A percentile compares a stretch with the other conserved stretches of the same genome.
These are phyloP conservation scores for Gonatopus flavifemur DNA, from an alignment of 1,140 invertebrate genomes.

Conservation along the genomic window DNA sequence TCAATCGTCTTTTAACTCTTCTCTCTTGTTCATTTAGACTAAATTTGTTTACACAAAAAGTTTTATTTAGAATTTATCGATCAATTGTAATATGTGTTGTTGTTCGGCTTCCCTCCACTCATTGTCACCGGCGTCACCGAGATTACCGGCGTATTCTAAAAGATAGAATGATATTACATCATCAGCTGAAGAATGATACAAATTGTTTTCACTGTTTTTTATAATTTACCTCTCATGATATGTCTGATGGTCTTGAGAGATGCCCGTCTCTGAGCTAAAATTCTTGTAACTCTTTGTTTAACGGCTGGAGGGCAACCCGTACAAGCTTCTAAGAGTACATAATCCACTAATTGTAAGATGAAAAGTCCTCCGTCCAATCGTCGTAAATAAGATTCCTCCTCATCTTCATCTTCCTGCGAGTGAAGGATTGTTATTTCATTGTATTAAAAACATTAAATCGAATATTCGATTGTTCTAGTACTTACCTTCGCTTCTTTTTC, in stretches of 20 bases:
- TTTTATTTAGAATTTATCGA: slow-evolving; percentile 85
- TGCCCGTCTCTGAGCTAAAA: slow-evolving; percentile 84
- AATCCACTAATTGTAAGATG: slow-evolving; percentile 93
- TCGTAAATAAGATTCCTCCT: slow-evolving; percentile 85
- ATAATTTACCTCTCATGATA: slow-evolving; percentile 81
- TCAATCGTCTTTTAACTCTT: neutral
- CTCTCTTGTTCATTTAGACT: neutral
- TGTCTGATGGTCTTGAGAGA: slow-evolving; percentile 93
- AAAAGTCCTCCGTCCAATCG: slow-evolving; percentile 92
- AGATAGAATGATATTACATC: slow-evolving; percentile 20
- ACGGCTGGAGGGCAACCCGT: slow-evolving; percentile 73
- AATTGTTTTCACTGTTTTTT: slow-evolving; percentile 9
- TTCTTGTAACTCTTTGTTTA: slow-evolving; percentile 86
- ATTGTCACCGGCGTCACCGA: slow-evolving; percentile 83
- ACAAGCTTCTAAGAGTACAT: slow-evolving; percentile 92
- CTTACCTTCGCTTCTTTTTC: slow-evolving; percentile 66
- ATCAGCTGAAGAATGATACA: slow-evolving; percentile 1
- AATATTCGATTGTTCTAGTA: slow-evolving; percentile 4
- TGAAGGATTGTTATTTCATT: slow-evolving; percentile 9
- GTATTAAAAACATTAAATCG: no score
- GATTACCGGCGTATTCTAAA: slow-evolving; percentile 91
- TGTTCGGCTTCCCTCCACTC: slow-evolving; percentile 87
- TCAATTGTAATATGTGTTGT: slow-evolving; percentile 87
- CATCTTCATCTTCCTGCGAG: slow-evolving; percentile 67
- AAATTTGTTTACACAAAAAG: slow-evolving; percentile 1